Percentiles rank a stretch among this genome's conserved stretches.
phyloP scores from a whole-genome alignment of 2,113 vertebrate genomes.

The Hiodon tergisus region DNA sequence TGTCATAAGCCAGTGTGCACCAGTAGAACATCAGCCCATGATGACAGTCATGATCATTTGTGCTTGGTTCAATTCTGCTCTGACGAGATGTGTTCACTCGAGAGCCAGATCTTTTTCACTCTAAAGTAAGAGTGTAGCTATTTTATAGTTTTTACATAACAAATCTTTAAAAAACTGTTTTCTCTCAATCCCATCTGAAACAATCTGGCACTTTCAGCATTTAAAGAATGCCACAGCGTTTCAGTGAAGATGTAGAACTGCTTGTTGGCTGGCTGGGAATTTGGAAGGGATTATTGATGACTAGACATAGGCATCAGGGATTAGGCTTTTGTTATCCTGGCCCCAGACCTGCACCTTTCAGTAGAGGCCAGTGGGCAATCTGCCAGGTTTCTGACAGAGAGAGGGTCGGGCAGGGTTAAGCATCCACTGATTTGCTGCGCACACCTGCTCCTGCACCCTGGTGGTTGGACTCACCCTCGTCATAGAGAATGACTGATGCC shows the following conservation, averaged over 20 bases:
- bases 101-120: no score
- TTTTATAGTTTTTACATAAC: no score
- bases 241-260: background rate
- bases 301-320: background rate
- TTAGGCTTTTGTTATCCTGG: background rate
- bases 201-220: no score
- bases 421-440: background rate
- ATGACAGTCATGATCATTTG: no score
- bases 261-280: background rate
- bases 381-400: background rate
- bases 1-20: no score
- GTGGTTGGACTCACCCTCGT: background rate
- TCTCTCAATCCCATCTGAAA: no score
- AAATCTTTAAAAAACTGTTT: no score
- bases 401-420: background rate
- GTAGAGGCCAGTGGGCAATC: background rate
- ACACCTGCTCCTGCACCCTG: background rate
- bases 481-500: background rate
- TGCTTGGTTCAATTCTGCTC: no score
- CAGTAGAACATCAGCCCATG: no score
- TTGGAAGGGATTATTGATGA: background rate
- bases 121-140: no score
- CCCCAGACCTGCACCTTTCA: background rate
- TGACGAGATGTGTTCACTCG: no score
- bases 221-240: background rate